Evolutionary conservation across 2,888 invertebrate species (phyloP).

Genomic region (Apodemia duryi): DNA sequence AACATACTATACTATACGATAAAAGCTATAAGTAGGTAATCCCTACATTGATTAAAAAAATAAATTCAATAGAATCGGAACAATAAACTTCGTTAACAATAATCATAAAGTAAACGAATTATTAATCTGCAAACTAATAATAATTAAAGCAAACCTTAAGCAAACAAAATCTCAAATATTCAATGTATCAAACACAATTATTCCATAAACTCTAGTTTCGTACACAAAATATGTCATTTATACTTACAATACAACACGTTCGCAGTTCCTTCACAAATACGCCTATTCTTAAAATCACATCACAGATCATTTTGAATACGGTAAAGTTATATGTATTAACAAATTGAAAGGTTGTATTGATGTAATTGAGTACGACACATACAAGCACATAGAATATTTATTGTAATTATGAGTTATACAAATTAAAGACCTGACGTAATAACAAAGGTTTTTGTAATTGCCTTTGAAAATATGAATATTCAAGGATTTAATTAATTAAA

Average conservation of each 20-base stretch:
- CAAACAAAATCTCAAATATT: constrained; percentile 51
- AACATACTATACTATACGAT: constrained; percentile 26
- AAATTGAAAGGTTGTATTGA: not conserved
- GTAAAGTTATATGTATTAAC: constrained; percentile 9
- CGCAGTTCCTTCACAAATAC: constrained; percentile 24
- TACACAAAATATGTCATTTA: constrained; percentile 76
- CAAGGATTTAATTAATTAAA: too few relatives aligned
- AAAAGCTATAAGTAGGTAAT: constrained; percentile 25
- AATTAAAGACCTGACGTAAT: not conserved
- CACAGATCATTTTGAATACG: constrained; percentile 54
- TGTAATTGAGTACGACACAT: not conserved
- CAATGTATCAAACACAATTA: constrained; percentile 43
- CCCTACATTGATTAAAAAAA: constrained; percentile 39
- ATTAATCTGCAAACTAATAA: constrained; percentile 57
- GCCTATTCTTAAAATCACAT: constrained; percentile 43
- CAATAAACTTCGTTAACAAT: constrained; percentile 51
- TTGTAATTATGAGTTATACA: not conserved
- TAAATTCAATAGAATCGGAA: constrained; percentile 44
- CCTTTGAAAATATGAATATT: too few relatives aligned
- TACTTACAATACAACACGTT: constrained; percentile 35
- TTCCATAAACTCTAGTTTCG: constrained; percentile 42
- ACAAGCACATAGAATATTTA: not conserved
- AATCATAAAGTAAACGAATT: constrained; percentile 54
- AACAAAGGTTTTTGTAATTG: too few relatives aligned
- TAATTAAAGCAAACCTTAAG: constrained; percentile 69